Evolutionary conservation across 2,113 vertebrate species (phyloP).

Genomic region (Thomomys bottae): DNA sequence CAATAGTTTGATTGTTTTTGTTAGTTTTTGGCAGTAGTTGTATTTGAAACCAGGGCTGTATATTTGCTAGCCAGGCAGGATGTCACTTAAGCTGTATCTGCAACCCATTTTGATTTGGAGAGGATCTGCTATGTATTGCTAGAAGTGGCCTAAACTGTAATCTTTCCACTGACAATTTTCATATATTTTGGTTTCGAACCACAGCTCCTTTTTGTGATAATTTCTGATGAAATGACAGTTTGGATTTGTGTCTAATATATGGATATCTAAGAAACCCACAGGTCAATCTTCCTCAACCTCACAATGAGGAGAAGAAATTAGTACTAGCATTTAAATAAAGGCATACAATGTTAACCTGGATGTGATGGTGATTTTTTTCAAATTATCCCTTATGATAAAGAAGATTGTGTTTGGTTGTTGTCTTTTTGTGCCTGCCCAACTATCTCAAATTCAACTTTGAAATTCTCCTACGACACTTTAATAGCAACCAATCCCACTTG

Average conservation of each 20-base stretch:
- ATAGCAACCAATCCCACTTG: neutral
- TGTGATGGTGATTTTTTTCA: neutral
- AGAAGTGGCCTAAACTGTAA: too few relatives aligned
- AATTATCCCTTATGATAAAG: neutral
- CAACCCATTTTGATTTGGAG: too few relatives aligned
- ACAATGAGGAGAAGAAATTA: neutral
- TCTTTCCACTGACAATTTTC: too few relatives aligned
- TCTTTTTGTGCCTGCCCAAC: rapidly evolving
- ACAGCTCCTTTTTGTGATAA: neutral
- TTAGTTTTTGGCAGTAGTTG: too few relatives aligned
- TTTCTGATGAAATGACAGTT: neutral
- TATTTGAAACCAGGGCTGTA: too few relatives aligned
- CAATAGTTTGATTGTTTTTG: conserved; percentile 2
- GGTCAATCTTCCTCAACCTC: neutral
- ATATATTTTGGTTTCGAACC: too few relatives aligned
- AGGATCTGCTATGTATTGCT: too few relatives aligned
- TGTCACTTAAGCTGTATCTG: too few relatives aligned
- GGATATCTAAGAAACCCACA: neutral
- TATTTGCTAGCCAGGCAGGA: too few relatives aligned
- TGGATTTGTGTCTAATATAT: neutral
- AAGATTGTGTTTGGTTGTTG: neutral
- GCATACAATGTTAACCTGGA: neutral
- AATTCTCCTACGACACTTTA: neutral
- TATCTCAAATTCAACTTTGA: neutral
- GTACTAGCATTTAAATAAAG: neutral